Evolutionary conservation across 2,888 invertebrate species (phyloP), one percentile per base, ranked within the genome.

Genomic region (Ethmia dodecea): DNA sequence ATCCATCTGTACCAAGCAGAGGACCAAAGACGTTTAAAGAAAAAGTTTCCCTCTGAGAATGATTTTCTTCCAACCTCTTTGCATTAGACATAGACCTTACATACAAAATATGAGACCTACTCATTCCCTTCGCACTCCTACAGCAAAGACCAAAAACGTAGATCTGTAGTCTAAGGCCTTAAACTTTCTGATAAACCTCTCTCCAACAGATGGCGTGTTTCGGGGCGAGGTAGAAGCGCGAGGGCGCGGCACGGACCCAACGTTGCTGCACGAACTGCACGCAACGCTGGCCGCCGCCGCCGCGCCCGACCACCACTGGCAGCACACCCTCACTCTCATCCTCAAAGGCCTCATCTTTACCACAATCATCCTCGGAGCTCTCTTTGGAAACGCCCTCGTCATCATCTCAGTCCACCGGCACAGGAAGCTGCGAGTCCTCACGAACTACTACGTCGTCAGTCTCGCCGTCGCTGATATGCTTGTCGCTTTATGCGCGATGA

Each of bases 381-480:
- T 96, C 11, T 89, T 97, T 37, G 98, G 97, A 34, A 98, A 98
- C 87, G 93, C 96, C 2, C 88, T 98, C 48, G 97, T 98, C 56
- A 95, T 96, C 54, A 92, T 93, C 46, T 92, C 92, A 56, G 95
- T 95, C 14, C 90, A 93, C 49, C 88, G 94, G 28, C 94, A 95
- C 68, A 88, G 94, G 28, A 92, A 93, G 55, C 88, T 96, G 1
- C 88, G 96, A 29, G 94, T 95, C 45, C 94, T 96, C 63, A 97
- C 97, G 32, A 98, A 98, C 78, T 97, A 96, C 75, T 98, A 97
- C 88, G 96, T 98, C 48, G 97, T 98, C 54, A 96, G 96, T 33
- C 79, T 98, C 40, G 98, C 98, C 1, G 93, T 96, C 58, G 97
- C 98, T 24, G 98, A 98, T 64, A 93, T 97, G 86, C 86, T 97